Evolutionary conservation across 2,797 vertebrate genomes (phyloP), one percentile per base, ranked within the genome.

Genomic region (Lophotriccus pileatus): DNA sequence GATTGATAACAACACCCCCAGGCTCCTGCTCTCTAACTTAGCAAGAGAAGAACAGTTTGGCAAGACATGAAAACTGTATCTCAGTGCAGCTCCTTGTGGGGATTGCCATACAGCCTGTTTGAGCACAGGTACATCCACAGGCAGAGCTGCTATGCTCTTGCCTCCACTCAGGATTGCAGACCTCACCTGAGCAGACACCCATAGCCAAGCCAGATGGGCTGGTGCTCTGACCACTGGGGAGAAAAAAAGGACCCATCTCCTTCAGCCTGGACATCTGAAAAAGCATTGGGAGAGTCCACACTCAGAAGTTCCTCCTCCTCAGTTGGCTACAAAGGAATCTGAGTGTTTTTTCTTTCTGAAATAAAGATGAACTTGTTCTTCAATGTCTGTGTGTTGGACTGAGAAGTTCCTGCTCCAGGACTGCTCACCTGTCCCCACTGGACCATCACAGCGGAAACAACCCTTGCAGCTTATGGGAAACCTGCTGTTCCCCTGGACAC

Each of bases 1-100:
- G 85, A 89, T 44, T 91, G 84, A 50, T 88, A 92, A 91, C 78
- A 87, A 87, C 73, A 91, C 62, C 73, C 62, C 64, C 66, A 52
- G 76, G 80, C 80, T 91, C 80, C 85, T 59, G 41, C 49, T 94
- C 46, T 87, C 37, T 10, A 36, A 74, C 27, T 87, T 77, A 91
- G 64, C 17, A 59, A 39, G n/a, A 41, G 76, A 72, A 88, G 62
- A 88, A 90, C 37, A 69, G 53, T 79, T 78, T 92, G 79, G 60
- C 37, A 83, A 91, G 89, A 67, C 41, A 56, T 2, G 7, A 80
- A 63, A 89, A 52, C 41, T 30, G 12, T 39, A 18, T 58, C 64
- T 88, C 49, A 44, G 28, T 4, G 39, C 43, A 75, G 63, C 5
- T 75, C 30, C 73, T 75, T 2, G 2, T 19, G 18, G 46, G 87